Evolutionary conservation across 92 coral and sea anemone species (phyloP), one percentile per base, ranked within the genome.

Genomic region (Muricea muricata): DNA sequence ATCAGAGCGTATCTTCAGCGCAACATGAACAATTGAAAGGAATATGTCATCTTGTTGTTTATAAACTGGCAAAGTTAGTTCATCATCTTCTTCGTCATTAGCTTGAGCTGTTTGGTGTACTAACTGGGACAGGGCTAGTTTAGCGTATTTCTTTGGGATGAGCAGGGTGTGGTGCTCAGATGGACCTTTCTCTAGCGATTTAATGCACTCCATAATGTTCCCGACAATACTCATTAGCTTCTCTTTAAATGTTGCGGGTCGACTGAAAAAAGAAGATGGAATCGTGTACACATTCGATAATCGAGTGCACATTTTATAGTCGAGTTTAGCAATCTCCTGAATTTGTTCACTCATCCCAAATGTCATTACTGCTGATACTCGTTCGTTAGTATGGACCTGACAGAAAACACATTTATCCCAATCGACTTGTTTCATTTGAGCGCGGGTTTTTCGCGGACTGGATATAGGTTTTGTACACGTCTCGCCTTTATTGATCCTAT

Each of bases 11-110:
- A 87, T 81, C 75, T 48, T 81, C 70, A 87, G 30, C 65, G 90
- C 87, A 6, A 81, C 83, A 57, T 87, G 90, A 33, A 70, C 87
- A 31, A 87, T 42, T 11, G 90, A 87, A n/a, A 87, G 87, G 42
- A 37, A 9, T n/a, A n/a, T n/a, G 9, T 37, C 42, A 9, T 37
- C 42, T 37, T 37, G 42, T 37, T 37, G 42, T 13, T 45, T 13
- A 45, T 45, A 45, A 45, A 45, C 50, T 8, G 15, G 50, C 50
- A 45, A 17, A 12, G 50, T 45, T 45, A 45, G 50, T 45, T 45
- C 50, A 45, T 45, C 50, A 9, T 45, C 50, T 45, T 45, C 50
- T 12, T 45, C 50, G 50, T 34, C 86, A n/a, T n/a, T n/a, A n/a
- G n/a, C n/a, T n/a, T n/a, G n/a, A 47, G 65, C 81, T 40, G 56